Evolutionary conservation across 2,797 vertebrate species (phyloP), one percentile per base, ranked within the genome.

Genomic region (Adelosebastes latens): DNA sequence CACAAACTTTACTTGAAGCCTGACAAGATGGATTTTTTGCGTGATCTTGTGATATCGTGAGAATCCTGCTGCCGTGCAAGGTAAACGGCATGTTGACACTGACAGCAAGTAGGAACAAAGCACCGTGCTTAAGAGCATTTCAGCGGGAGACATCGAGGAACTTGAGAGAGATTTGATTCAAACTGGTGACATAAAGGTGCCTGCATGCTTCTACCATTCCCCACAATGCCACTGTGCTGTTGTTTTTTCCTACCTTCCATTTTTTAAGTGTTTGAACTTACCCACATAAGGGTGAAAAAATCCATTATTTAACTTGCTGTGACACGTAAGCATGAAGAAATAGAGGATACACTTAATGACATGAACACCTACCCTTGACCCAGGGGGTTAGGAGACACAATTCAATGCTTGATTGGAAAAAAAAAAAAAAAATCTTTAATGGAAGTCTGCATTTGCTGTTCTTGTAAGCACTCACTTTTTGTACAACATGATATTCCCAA

Each of bases 401-500:
- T 72, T 72, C 61, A 78, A 16, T 22, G 25, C 56, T 46, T 84
- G 72, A 80, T 79, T 64, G 10, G 3, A 70, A 79, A 66, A 75
- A 80, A 56, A 39, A 39, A 29, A 42, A 16, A 32, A 32, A 62
- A 65, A 71, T 8, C 24, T 32, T 64, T 36, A 71, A 80, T 56
- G 59, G 22, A 83, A 79, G 67, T 34, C 25, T 64, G 29, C 32
- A 66, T 80, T 66, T 72, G 10, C 29, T 59, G 60, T 55, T 65
- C 63, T 79, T 60, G 29, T 72, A 56, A 71, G 2, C 53, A 42
- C 55, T 76, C 13, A 3, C 32, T 82, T 76, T 75, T 85, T 83
- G 9, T 81, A 36, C 62, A 75, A 42, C 58, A 39, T 67, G 9
- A 80, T 80, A 87, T 87, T 82, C 84, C 79, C 75, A 83, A 8